Evolutionary conservation across 1,140 invertebrate species (phyloP).

Genomic region (Drosophila nikananu): DNA sequence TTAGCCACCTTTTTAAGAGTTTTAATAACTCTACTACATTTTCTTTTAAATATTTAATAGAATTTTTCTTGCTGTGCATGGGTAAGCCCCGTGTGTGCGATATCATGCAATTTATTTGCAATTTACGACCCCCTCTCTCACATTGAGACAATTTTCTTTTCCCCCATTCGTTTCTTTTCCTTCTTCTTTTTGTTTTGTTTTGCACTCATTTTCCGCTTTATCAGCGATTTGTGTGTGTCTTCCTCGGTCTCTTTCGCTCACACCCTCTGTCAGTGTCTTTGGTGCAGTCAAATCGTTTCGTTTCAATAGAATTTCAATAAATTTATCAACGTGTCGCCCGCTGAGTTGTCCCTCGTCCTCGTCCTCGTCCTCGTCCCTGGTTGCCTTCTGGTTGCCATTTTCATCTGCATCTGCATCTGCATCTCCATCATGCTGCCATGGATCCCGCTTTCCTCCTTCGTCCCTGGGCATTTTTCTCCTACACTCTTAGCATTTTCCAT

Average conservation of each 20-base stretch:
- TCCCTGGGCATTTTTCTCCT: not conserved
- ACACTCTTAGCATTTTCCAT: conserved; percentile 20
- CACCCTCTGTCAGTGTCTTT: conserved; percentile 3
- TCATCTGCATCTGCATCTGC: not conserved
- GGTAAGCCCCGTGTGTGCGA: conserved; percentile 4
- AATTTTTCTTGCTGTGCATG: not conserved
- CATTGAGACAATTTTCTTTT: conserved; percentile 34
- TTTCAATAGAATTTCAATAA: conserved; percentile 84
- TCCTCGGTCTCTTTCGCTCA: not conserved
- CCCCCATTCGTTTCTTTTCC: not conserved
- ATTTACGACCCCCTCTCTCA: conserved; percentile 39
- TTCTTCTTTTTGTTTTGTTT: conserved; percentile 33
- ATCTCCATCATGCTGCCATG: conserved; percentile 25
- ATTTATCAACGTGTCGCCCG: conserved; percentile 75
- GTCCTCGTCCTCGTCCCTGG: not conserved
- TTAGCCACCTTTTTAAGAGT: not conserved
- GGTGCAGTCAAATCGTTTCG: conserved; percentile 79
- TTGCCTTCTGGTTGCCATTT: conserved; percentile 9
- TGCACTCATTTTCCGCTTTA: conserved; percentile 80
- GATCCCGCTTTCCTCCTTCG: conserved; percentile 3
- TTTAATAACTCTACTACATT: no score
- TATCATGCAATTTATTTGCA: conserved; percentile 63
- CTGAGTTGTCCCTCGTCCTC: conserved; percentile 25
- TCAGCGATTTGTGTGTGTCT: conserved; percentile 67
- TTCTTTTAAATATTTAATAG: no score